A percentile compares a stretch with the other conserved stretches of the same genome.
Evolutionary conservation across 2,113 vertebrate genomes (phyloP).

Genomic region (Quiscalus mexicanus): DNA sequence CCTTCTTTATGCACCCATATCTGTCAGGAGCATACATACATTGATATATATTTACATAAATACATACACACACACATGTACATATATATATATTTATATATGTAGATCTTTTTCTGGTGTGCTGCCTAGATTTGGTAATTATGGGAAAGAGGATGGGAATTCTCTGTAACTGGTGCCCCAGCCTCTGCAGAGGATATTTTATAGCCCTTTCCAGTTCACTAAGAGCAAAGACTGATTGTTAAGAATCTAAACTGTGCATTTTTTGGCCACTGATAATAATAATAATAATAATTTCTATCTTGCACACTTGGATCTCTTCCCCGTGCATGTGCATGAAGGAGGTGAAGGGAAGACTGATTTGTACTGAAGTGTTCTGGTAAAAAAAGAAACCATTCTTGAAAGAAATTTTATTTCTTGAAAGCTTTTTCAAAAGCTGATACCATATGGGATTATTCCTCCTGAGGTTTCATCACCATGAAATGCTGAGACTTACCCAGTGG

Average conservation of each 20-base stretch:
- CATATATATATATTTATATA: not conserved
- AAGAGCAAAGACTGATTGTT: not conserved
- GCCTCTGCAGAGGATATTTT: not conserved
- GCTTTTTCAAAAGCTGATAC: not conserved
- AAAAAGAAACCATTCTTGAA: not conserved
- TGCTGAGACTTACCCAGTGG: not conserved
- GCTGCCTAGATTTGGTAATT: not conserved
- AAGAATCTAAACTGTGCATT: not conserved
- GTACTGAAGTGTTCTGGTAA: not conserved
- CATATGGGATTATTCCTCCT: not conserved
- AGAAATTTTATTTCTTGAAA: not conserved
- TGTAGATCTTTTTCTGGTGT: not conserved
- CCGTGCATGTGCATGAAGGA: not conserved
- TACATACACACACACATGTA: not conserved
- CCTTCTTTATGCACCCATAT: not conserved
- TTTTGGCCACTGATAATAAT: not conserved
- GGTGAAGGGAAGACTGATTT: not conserved
- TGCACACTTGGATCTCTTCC: not conserved
- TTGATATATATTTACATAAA: not conserved
- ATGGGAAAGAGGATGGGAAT: not conserved
- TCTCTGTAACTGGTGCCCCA: not conserved
- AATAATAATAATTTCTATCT: not conserved
- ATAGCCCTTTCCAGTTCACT: not conserved
- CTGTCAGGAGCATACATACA: not conserved
- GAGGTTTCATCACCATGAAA: not conserved